These are phyloP conservation scores for Cisticola juncidis DNA, from an alignment of 2,113 vertebrate genomes.

Conservation along the genomic window DNA sequence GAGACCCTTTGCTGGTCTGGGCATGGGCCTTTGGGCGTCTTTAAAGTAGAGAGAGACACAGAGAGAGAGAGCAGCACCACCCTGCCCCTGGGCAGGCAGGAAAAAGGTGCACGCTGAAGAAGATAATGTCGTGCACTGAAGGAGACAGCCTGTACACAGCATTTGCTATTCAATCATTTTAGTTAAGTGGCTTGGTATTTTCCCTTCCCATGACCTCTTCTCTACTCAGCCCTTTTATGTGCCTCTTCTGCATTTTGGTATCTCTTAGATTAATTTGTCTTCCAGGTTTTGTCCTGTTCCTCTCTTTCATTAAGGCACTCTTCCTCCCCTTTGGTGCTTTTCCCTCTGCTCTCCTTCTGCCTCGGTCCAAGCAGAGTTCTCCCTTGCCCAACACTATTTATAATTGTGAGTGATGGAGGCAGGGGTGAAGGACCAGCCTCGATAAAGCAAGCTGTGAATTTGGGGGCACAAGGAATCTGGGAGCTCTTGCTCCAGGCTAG, in stretches of 20 bases:
- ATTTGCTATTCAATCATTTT: constrained; percentile 24
- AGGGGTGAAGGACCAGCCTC: background rate
- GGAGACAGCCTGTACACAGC: background rate
- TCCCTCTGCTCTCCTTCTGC: background rate
- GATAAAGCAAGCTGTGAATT: background rate
- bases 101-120: background rate
- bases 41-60: background rate
- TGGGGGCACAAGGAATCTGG: background rate
- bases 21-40: background rate
- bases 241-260: background rate
- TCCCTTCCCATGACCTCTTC: constrained; percentile 41
- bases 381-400: background rate
- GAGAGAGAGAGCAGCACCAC: background rate
- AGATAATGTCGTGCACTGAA: background rate
- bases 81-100: constrained; percentile 1
- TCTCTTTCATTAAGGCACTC: background rate
- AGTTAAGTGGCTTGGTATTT: background rate
- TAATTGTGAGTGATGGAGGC: background rate
- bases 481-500: background rate
- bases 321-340: background rate
- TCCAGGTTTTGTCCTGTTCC: constrained; percentile 4
- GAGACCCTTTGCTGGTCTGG: constrained; percentile 36
- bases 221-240: background rate
- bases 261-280: constrained; percentile 8
- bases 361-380: rapidly evolving